A percentile compares a stretch with the other conserved stretches of the same genome.
Conservation (phyloP, 2,797 vertebrate genomes). For the Macrochelys suwanniensis region DNA sequence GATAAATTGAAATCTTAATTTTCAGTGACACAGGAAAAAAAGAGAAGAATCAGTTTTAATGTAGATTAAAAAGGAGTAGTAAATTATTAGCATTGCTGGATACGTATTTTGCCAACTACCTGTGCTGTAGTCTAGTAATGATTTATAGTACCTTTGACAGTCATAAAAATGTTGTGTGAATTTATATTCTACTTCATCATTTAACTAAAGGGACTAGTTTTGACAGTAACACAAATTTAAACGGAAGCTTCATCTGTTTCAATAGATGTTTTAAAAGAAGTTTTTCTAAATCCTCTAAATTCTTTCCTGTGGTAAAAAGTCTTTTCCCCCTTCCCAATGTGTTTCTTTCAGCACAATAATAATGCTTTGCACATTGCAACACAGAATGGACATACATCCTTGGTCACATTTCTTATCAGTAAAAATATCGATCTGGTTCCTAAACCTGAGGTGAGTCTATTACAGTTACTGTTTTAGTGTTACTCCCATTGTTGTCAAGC, state of each 20-base stretch:
- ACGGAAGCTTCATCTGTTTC: not conserved
- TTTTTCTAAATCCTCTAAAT: not conserved
- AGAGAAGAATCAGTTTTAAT: too few relatives aligned
- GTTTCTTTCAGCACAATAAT: conserved; percentile 79
- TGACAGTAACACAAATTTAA: not conserved
- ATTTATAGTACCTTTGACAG: not conserved
- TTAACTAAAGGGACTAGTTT: conserved; percentile 20
- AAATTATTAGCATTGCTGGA: not conserved
- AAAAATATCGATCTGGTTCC: conserved; percentile 80
- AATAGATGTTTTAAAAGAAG: not conserved
- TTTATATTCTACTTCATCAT: not conserved
- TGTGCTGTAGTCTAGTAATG: not conserved
- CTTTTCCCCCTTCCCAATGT: not conserved
- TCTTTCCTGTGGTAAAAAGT: not conserved
- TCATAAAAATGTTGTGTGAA: not conserved
- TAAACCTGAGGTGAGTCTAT: conserved; percentile 83
- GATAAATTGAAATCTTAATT: rapidly evolving
- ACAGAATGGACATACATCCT: conserved; percentile 82
- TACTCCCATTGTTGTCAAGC: too few relatives aligned
- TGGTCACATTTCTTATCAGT: conserved; percentile 87
- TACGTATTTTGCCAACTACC: not conserved
- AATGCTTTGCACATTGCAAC: conserved; percentile 85
- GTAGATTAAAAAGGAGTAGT: not conserved
- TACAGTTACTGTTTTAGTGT: too few relatives aligned
- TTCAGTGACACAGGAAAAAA: not conserved